Conservation (phyloP, 2,888 invertebrate species). For the Melolontha melolontha region DNA sequence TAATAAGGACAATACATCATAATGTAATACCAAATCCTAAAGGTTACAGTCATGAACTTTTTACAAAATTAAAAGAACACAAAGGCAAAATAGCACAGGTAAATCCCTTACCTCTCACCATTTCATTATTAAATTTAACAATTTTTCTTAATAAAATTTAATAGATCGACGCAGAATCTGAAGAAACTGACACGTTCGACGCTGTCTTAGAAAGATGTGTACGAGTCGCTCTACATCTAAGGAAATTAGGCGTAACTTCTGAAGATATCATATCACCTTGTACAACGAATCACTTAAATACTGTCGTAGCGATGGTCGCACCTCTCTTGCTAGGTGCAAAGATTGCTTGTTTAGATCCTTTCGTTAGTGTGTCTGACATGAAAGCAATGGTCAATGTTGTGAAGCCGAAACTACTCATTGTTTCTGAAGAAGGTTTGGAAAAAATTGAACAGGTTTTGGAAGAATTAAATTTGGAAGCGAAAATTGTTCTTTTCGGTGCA, state of each 20-base stretch:
- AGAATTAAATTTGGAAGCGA: constrained; percentile 38
- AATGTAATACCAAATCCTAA: constrained; percentile 1
- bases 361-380: constrained; percentile 42
- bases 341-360: constrained; percentile 45
- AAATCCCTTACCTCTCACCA: neutral
- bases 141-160: neutral
- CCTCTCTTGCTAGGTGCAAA: constrained; percentile 62
- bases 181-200: constrained; percentile 61
- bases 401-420: constrained; percentile 48
- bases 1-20: constrained; percentile 24
- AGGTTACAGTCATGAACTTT: constrained; percentile 21
- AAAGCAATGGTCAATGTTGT: constrained; percentile 40
- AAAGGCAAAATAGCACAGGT: constrained; percentile 19
- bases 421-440: constrained; percentile 35
- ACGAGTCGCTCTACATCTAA: constrained; percentile 62
- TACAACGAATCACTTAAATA: constrained; percentile 63
- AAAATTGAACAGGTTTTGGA: constrained; percentile 39
- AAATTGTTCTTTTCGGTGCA: constrained; percentile 46
- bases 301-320: constrained; percentile 64
- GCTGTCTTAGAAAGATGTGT: constrained; percentile 62
- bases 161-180: constrained; percentile 65
- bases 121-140: neutral
- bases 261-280: constrained; percentile 65
- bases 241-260: constrained; percentile 57
- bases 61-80: constrained; percentile 15